A percentile compares a stretch with the other conserved stretches of the same genome.
Evolutionary conservation across 2,113 vertebrate species (phyloP).

Genomic region (Eptatretus burgeri): DNA sequence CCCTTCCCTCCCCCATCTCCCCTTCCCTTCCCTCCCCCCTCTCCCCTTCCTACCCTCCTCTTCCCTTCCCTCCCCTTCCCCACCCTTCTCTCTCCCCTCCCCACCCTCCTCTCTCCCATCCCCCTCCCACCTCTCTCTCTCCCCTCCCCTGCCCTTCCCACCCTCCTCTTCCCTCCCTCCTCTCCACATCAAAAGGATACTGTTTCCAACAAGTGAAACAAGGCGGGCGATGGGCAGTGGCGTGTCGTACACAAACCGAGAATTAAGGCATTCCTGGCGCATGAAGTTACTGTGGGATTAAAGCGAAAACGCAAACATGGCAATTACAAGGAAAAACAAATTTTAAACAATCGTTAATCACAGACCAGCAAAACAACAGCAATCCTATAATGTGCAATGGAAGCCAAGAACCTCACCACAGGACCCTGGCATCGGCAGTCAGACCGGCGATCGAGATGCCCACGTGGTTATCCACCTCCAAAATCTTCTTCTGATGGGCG

Average conservation of each 20-base stretch:
- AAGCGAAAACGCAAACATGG: conserved; percentile 7
- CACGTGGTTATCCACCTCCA: conserved; percentile 86
- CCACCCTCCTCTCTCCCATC: no score
- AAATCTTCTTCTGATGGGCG: conserved; percentile 96
- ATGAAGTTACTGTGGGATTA: conserved; percentile 50
- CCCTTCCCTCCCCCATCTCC: no score
- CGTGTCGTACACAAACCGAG: conserved; percentile 79
- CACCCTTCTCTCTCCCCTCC: no score
- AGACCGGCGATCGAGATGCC: conserved; percentile 93
- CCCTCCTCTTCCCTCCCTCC: no score
- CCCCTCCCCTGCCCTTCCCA: no score
- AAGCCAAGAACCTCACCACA: conserved; percentile 30
- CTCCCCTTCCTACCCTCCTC: no score
- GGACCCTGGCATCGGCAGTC: conserved; percentile 66
- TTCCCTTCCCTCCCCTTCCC: no score
- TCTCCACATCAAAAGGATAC: conserved; percentile 38
- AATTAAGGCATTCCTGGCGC: conserved; percentile 96
- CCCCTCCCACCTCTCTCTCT: no score
- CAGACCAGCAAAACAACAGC: no score
- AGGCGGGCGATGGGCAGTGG: conserved; percentile 74
- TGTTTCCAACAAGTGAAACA: conserved; percentile 77
- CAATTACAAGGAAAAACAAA: conserved; percentile 8
- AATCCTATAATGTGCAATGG: no score
- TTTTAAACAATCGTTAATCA: no score
- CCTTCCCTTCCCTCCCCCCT: no score